Conservation (phyloP, 2,888 invertebrate species). For the Spicauda simplicius region DNA sequence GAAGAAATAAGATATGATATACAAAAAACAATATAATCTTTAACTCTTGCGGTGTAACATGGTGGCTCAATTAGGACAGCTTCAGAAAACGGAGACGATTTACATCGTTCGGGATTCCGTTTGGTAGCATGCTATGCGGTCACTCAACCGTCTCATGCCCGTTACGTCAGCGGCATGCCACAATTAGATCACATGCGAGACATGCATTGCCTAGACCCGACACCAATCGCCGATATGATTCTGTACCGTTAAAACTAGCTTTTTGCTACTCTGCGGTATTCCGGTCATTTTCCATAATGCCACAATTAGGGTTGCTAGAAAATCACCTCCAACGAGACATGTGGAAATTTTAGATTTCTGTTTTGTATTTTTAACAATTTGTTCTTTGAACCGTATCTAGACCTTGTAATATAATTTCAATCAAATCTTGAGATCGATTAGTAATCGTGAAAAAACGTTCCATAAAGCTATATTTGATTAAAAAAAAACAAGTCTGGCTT, state of each 20-base stretch:
- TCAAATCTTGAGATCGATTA: no score
- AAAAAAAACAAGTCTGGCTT: no score
- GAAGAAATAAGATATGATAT: not conserved
- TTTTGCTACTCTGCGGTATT: conserved; percentile 64
- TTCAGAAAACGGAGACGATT: conserved; percentile 56
- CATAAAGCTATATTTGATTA: no score
- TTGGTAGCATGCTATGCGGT: conserved; percentile 74
- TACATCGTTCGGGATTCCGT: conserved; percentile 60
- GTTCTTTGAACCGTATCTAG: no score
- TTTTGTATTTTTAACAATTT: no score
- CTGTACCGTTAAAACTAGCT: conserved; percentile 75
- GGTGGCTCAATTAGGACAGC: not conserved
- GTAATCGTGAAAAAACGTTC: no score
- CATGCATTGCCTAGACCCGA: conserved; percentile 73
- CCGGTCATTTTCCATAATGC: conserved; percentile 44
- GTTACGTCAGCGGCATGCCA: conserved; percentile 79
- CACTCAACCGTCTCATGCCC: conserved; percentile 77
- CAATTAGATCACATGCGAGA: conserved; percentile 80
- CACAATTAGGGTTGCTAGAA: not conserved
- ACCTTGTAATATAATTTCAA: no score
- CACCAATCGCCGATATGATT: conserved; percentile 69
- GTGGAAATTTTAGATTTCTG: no score
- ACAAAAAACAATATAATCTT: not conserved
- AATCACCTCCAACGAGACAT: no score
- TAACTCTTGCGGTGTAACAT: not conserved